phyloP scores from a whole-genome alignment of 2,797 vertebrate species.

The Amphiprion clarkii region DNA sequence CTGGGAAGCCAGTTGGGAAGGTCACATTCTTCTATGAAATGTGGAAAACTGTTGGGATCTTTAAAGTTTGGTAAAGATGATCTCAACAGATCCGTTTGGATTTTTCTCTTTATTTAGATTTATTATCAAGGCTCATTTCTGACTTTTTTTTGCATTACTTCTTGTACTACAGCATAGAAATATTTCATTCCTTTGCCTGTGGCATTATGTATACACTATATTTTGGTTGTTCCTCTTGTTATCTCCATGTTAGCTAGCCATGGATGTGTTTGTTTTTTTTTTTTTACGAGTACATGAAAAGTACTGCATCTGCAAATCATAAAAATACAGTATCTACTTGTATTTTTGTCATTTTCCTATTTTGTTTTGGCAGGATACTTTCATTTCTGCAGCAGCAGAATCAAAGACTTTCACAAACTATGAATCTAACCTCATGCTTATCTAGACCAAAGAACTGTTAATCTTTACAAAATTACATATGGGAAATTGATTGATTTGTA shows the following conservation, averaged over 20 bases:
- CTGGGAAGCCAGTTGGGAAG: slow-evolving; percentile 45
- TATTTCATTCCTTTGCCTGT: neutral
- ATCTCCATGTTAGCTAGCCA: neutral
- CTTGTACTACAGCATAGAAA: neutral
- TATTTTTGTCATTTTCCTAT: neutral
- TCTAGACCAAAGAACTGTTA: neutral
- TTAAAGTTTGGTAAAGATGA: slow-evolving; percentile 20
- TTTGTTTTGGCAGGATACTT: neutral
- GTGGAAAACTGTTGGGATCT: slow-evolving; percentile 20
- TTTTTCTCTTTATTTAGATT: neutral
- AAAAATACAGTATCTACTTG: neutral
- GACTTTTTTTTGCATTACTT: too few relatives aligned
- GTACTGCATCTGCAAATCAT: neutral
- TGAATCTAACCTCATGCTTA: neutral
- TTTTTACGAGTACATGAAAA: neutral
- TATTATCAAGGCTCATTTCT: too few relatives aligned
- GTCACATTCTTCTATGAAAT: slow-evolving; percentile 64
- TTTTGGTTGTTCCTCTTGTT: neutral
- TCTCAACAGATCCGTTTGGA: neutral
- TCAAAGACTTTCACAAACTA: neutral
- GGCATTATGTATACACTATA: neutral
- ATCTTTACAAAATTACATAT: neutral
- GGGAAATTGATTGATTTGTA: neutral
- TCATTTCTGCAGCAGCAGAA: neutral
- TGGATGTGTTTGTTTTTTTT: neutral